phyloP scores from a whole-genome alignment of 92 coral and sea anemone species.

The Ricordea florida region DNA sequence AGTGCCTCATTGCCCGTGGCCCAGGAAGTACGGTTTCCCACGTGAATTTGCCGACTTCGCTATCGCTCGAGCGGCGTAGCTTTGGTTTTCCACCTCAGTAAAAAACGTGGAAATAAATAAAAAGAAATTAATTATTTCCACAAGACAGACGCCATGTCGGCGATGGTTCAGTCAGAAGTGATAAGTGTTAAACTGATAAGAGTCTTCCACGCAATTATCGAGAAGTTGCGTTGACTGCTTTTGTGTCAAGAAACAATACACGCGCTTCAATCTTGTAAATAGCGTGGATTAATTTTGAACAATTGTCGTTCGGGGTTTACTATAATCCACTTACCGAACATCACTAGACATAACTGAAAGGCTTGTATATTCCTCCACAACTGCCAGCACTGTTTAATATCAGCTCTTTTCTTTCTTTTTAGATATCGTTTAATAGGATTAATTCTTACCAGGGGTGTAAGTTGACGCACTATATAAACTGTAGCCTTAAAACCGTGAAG shows the following conservation, averaged over 20 bases:
- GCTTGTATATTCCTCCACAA: background rate
- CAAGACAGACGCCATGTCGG: conserved; percentile 11
- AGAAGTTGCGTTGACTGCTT: conserved; percentile 34
- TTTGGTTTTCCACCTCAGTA: conserved; percentile 33
- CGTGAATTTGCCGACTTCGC: background rate
- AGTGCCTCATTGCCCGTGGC: conserved; percentile 1
- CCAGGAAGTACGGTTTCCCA: background rate
- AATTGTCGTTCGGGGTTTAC: background rate
- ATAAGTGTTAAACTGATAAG: conserved; percentile 57
- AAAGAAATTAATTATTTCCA: background rate
- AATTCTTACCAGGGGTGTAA: too few species aligned
- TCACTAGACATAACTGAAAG: too few species aligned
- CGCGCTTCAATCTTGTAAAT: background rate
- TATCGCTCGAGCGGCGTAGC: conserved; percentile 9
- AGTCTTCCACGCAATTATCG: conserved; percentile 13
- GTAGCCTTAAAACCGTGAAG: background rate
- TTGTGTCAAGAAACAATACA: background rate
- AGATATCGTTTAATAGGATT: background rate
- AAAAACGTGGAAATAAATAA: background rate
- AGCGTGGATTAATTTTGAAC: background rate
- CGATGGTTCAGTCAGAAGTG: background rate
- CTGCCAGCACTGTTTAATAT: background rate
- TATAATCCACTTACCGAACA: background rate
- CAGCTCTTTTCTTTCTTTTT: background rate
- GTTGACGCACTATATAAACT: background rate